Evolutionary conservation across 2,888 invertebrate species (phyloP), one percentile per base, ranked within the genome.

Genomic region (Vannuccia rotundouncinata): DNA sequence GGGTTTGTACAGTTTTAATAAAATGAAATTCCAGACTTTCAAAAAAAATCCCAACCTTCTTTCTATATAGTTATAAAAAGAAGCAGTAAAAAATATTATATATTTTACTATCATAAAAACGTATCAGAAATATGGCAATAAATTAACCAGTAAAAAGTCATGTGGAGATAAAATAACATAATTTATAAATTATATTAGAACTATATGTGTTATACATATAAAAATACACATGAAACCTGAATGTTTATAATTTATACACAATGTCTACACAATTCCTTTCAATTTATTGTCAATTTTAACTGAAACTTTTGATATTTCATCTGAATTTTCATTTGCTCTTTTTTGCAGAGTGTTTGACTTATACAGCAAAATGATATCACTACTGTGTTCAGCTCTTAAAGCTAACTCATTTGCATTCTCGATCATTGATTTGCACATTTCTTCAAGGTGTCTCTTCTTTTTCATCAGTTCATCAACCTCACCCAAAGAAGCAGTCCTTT

Each of bases 11-110:
- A n/a, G n/a, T n/a, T n/a, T n/a, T n/a, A 45, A 45, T 45, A 17
- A 45, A 45, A 45, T 45, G 45, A 45, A 45, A 45, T 45, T 45
- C n/a, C n/a, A n/a, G n/a, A n/a, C n/a, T n/a, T n/a, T n/a, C n/a
- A 45, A 45, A 45, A 45, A 66, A 66, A 66, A 22, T 66, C 66
- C 66, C 66, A 27, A 66, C 66, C 66, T 66, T 66, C 66, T 22
- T 66, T 66, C 17, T 66, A 66, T 66, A 66, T 66, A 66, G 66
- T 27, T 66, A 66, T 66, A 66, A 66, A n/a, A 66, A 66, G n/a
- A n/a, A n/a, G n/a, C n/a, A n/a, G n/a, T n/a, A 66, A 66, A 66
- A 66, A 22, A 66, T 66, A n/a, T n/a, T 22, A n/a, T 66, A 17
- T 17, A 66, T 66, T 66, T 66, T 66, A 66, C 25, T 66, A 66